Base-by-base conservation (phyloP, 2,888 invertebrate genomes). In the Drosophila emarginata region DNA sequence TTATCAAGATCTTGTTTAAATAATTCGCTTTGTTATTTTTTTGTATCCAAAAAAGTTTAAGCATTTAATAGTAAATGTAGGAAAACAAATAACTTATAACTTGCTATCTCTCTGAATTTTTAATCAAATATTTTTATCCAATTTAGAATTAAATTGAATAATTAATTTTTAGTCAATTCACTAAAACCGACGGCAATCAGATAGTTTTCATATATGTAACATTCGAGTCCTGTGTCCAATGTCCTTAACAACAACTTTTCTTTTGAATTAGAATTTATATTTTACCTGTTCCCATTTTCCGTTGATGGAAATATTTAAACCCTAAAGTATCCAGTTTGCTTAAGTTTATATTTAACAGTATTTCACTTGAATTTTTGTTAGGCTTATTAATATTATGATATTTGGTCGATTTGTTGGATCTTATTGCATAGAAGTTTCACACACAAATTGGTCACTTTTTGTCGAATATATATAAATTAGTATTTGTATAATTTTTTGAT, bases 241-340 rank as follows among this genome's bases (percentile, higher is more conserved):
- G 28, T 23, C 23, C 23, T 26, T 26, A 26, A 26, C 6, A 26
- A 26, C 6, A 26, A 4, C 5, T 26, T 26, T 26, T 26, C 12
- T n/a, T 2, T 12, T 1, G 18, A 40, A 3, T 45, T 18, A 9
- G 1, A 15, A 6, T 40, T 15, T 1, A 18, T 5, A 56, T 4
- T 56, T 86, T 85, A 91, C 91, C 91, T 89, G 91, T 91, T 75
- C 92, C 92, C 91, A 91, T 91, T 91, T 91, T 91, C 88, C 91
- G 89, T 70, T 91, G 91, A 87, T 91, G 91, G 90, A 91, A 91
- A 80, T 91, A 91, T 88, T 91, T 91, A 77, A 91, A 91, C 77
- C 91, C 91, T 80, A 91, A 80, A 67, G 91, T 91, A 91, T 91
- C 91, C 91, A 91, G 91, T 82, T 75, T 90, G 91, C 64, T 72